phyloP scores from a whole-genome alignment of 2,888 invertebrate species.

The Pristionchus exspectatus region DNA sequence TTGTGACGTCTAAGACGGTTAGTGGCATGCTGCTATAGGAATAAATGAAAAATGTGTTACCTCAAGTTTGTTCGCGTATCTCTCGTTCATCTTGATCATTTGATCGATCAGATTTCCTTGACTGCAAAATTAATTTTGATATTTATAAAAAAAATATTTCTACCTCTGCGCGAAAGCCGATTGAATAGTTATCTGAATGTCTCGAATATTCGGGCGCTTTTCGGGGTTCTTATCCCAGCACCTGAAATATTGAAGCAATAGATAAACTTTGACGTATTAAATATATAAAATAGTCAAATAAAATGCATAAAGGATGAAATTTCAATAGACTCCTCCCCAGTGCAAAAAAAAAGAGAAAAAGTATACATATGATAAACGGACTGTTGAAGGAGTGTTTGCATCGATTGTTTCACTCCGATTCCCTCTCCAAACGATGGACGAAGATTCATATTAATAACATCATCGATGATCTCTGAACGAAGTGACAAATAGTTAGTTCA shows the following conservation, averaged over 20 bases:
- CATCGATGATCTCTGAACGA: background rate
- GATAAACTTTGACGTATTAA: no score
- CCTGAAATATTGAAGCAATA: no score
- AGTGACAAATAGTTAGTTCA: no score
- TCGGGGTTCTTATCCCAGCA: constrained; percentile 67
- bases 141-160: background rate
- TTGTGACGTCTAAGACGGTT: background rate
- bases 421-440: constrained; percentile 3
- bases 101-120: constrained; percentile 77
- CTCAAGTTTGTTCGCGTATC: constrained; percentile 75
- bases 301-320: no score
- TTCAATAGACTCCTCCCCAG: no score
- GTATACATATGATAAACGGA: no score
- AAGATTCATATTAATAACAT: background rate
- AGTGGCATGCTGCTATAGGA: no score
- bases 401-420: background rate
- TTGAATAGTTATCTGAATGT: constrained; percentile 59
- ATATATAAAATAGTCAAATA: no score
- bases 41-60: no score
- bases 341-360: no score
- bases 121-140: constrained; percentile 56
- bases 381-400: background rate
- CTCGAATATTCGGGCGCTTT: constrained; percentile 64
- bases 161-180: constrained; percentile 56
- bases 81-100: constrained; percentile 76